These are phyloP conservation scores for Acanthosepion pharaonis DNA, from an alignment of 2,888 invertebrate species.

Conservation along the genomic window DNA sequence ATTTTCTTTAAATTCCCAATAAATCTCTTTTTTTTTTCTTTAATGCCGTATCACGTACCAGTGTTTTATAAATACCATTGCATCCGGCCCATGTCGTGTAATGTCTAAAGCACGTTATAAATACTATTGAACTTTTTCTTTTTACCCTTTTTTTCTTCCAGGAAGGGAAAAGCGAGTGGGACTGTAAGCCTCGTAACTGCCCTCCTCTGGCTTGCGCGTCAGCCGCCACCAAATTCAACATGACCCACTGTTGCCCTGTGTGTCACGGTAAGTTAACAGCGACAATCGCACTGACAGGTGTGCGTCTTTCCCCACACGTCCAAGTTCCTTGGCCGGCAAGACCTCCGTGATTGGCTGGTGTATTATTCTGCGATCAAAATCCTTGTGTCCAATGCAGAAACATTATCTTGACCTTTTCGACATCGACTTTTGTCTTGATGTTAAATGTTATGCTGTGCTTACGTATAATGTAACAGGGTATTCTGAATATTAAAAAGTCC, in stretches of 20 bases:
- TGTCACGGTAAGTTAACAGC: slow-evolving; percentile 78
- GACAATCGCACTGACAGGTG: neutral
- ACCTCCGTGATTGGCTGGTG: neutral
- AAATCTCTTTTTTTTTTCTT: neutral
- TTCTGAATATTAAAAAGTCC: neutral
- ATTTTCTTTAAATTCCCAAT: neutral
- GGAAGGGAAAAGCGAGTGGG: slow-evolving; percentile 51
- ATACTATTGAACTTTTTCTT: neutral
- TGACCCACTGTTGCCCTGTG: slow-evolving; percentile 86
- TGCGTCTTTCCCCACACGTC: neutral
- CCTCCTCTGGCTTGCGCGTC: slow-evolving; percentile 84
- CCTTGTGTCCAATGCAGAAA: neutral
- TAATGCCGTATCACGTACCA: neutral
- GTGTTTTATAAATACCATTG: neutral
- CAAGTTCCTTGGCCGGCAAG: neutral
- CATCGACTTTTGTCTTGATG: neutral
- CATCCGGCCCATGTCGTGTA: slow-evolving; percentile 21
- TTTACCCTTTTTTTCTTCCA: neutral
- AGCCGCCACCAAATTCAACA: slow-evolving; percentile 83
- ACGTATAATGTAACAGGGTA: neutral
- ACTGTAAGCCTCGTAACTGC: slow-evolving; percentile 84
- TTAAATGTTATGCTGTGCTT: slow-evolving; percentile 2
- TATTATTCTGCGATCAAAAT: neutral
- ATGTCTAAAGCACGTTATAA: neutral
- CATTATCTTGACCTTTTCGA: neutral